Percentiles rank a stretch among this genome's conserved stretches.
Evolutionary conservation across 2,113 vertebrate species (phyloP).

Genomic region (Physeter macrocephalus): DNA sequence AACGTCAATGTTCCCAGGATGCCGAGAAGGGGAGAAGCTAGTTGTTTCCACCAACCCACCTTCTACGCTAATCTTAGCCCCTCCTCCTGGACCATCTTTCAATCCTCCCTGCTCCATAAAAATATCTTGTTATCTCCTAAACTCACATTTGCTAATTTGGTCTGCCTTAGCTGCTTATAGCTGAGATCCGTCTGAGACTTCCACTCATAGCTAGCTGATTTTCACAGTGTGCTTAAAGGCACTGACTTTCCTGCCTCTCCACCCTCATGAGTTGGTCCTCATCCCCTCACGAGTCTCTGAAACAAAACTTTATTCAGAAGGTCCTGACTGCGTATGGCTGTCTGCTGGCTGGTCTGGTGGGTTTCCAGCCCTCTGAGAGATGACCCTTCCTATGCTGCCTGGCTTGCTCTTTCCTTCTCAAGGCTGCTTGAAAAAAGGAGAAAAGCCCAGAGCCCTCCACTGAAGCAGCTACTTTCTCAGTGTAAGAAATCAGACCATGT

Average conservation of each 20-base stretch:
- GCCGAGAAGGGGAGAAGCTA: neutral
- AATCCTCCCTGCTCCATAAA: constrained; percentile 72
- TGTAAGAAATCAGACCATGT: neutral
- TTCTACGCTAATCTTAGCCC: constrained; percentile 60
- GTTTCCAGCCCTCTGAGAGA: neutral
- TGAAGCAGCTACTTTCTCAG: neutral
- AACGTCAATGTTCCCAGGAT: neutral
- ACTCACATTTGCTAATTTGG: constrained; percentile 69
- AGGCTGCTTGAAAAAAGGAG: neutral
- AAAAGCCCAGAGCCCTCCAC: neutral
- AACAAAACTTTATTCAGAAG: neutral
- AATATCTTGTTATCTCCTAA: constrained; percentile 73
- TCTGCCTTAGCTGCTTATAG: constrained; percentile 64
- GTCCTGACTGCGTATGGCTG: accelerated
- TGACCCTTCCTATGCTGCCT: neutral
- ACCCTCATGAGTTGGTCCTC: neutral
- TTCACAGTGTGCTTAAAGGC: constrained; percentile 45
- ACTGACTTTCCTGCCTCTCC: neutral
- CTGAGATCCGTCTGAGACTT: constrained; percentile 68
- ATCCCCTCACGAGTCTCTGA: neutral
- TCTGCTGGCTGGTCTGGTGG: neutral
- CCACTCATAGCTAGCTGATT: constrained; percentile 59
- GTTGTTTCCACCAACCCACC: constrained; percentile 47
- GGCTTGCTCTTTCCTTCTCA: neutral
- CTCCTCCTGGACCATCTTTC: constrained; percentile 67